phyloP scores from a whole-genome alignment of 2,113 vertebrate genomes.

The Antechinus stuartii region DNA sequence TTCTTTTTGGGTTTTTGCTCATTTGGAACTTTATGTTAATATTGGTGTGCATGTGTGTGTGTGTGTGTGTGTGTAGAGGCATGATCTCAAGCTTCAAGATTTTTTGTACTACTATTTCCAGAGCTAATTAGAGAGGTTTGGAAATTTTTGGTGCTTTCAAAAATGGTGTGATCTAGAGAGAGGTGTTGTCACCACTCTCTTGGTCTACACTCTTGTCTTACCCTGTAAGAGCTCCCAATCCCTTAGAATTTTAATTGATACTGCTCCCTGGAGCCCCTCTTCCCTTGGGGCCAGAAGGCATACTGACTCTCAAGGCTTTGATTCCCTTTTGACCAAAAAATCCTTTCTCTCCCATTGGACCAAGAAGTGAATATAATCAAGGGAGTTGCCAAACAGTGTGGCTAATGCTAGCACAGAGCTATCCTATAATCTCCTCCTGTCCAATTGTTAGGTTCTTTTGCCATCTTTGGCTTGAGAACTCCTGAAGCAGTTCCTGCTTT shows the following conservation, averaged over 20 bases:
- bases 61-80: too few species aligned
- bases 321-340: too few species aligned
- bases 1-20: background rate
- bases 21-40: background rate
- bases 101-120: too few species aligned
- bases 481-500: background rate
- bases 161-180: background rate
- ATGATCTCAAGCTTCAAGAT: too few species aligned
- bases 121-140: too few species aligned
- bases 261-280: background rate
- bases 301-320: background rate
- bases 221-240: background rate
- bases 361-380: background rate
- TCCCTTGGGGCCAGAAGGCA: background rate
- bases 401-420: background rate
- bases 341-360: background rate
- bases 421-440: background rate
- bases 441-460: background rate
- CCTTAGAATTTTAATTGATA: background rate
- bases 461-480: background rate
- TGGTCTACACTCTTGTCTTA: background rate
- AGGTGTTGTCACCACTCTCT: background rate
- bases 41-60: background rate
- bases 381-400: background rate
- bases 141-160: background rate